Conservation (phyloP, 1,140 invertebrate genomes). For the Drosophila guanche region DNA sequence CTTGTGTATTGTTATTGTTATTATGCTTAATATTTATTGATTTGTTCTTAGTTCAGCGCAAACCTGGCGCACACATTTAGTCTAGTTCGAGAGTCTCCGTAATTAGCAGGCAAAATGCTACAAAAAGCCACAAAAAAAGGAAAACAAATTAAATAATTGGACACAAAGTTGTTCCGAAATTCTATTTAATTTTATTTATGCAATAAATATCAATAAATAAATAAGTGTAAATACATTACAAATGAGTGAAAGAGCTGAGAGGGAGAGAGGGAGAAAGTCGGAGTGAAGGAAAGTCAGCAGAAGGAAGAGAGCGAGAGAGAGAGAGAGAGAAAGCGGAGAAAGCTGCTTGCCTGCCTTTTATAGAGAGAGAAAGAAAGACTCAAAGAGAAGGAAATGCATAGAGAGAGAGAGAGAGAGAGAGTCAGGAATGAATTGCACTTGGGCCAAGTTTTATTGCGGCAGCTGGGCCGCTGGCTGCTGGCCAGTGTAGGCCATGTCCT, state of each 20-base stretch:
- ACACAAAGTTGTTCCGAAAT: constrained; percentile 57
- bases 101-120: constrained; percentile 74
- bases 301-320: neutral
- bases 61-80: constrained; percentile 74
- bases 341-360: neutral
- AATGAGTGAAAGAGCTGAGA: constrained; percentile 24
- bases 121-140: constrained; percentile 59
- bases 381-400: constrained; percentile 7
- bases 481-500: constrained; percentile 87
- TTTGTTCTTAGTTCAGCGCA: constrained; percentile 48
- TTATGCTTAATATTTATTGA: constrained; percentile 78
- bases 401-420: constrained; percentile 7
- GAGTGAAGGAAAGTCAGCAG: too few relatives aligned
- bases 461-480: constrained; percentile 83
- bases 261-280: neutral
- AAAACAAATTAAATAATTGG: constrained; percentile 52
- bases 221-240: constrained; percentile 49
- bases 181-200: constrained; percentile 59
- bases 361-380: neutral
- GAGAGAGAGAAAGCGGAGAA: neutral
- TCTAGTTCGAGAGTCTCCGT: constrained; percentile 44
- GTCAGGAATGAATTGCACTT: constrained; percentile 25
- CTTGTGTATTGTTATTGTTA: constrained; percentile 55
- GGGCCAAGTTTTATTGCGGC: constrained; percentile 53
- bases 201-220: constrained; percentile 64